Conservation (phyloP, 1,140 invertebrate species). For the Cephus cinctus region DNA sequence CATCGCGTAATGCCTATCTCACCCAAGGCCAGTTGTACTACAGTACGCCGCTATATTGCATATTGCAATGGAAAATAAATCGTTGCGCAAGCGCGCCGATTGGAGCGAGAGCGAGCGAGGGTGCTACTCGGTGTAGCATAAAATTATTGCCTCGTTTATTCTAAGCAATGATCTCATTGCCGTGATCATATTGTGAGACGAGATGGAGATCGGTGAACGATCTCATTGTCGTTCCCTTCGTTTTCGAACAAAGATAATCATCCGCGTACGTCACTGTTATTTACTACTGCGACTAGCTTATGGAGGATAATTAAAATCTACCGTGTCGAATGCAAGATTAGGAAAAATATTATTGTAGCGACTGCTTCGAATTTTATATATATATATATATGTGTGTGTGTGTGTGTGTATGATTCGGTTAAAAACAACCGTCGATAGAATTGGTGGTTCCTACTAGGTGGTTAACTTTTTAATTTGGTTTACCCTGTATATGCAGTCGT, state of each 20-base stretch:
- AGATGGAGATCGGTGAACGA: neutral
- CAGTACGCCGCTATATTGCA: conserved; percentile 30
- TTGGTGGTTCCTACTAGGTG: neutral
- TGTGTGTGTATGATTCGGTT: too few relatives aligned
- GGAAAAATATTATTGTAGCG: too few relatives aligned
- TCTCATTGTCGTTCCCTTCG: too few relatives aligned
- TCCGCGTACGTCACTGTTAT: too few relatives aligned
- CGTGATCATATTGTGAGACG: conserved; percentile 7
- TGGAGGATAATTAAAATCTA: too few relatives aligned
- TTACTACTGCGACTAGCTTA: too few relatives aligned
- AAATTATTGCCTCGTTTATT: conserved; percentile 55
- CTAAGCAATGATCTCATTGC: conserved; percentile 54
- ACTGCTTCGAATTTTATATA: too few relatives aligned
- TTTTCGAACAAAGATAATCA: too few relatives aligned
- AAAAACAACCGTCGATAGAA: too few relatives aligned
- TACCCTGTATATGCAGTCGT: neutral
- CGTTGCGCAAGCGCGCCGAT: conserved; percentile 43
- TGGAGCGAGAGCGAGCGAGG: conserved; percentile 41
- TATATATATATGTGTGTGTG: too few relatives aligned
- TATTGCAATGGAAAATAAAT: conserved; percentile 50
- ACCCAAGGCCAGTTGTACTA: conserved; percentile 52
- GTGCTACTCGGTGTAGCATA: conserved; percentile 42
- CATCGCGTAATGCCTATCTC: conserved; percentile 47
- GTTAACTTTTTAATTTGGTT: too few relatives aligned
- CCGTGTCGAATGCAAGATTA: too few relatives aligned